phyloP scores from a whole-genome alignment of 2,888 invertebrate species.

The Drosophila birchii region DNA sequence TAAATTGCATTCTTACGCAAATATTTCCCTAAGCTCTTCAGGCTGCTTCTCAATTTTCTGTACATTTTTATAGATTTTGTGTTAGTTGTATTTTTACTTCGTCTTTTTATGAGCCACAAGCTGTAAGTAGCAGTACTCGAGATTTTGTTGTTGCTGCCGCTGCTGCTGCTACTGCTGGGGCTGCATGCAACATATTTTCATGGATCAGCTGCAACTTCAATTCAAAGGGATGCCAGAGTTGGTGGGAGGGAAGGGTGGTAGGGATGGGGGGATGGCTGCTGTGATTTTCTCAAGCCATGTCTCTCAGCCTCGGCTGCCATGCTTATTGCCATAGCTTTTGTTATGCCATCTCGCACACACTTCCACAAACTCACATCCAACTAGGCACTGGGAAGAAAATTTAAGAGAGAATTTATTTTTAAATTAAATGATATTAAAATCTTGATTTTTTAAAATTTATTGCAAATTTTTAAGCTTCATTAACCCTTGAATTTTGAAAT shows the following conservation, averaged over 20 bases:
- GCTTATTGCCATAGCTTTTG: slow-evolving; percentile 69
- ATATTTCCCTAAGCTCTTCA: slow-evolving; percentile 16
- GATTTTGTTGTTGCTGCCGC: slow-evolving; percentile 46
- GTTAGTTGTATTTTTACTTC: slow-evolving; percentile 42
- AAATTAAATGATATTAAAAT: too few species aligned
- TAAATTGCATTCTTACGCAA: slow-evolving; percentile 42
- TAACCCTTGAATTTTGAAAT: too few species aligned
- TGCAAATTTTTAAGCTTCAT: too few species aligned
- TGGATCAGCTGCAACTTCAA: slow-evolving; percentile 79
- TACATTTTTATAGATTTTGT: slow-evolving; percentile 45
- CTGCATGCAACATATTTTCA: slow-evolving; percentile 75
- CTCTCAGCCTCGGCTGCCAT: slow-evolving; percentile 44
- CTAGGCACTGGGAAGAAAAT: slow-evolving; percentile 3
- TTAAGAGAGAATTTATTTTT: too few species aligned
- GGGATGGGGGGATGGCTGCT: slow-evolving; percentile 19
- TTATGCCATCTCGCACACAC: slow-evolving; percentile 54
- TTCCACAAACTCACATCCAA: slow-evolving; percentile 43
- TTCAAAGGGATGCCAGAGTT: slow-evolving; percentile 59
- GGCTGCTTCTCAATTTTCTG: slow-evolving; percentile 57
- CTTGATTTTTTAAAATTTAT: too few species aligned
- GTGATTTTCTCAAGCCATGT: slow-evolving; percentile 48
- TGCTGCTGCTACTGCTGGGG: slow-evolving; percentile 38
- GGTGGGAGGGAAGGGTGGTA: slow-evolving; percentile 3
- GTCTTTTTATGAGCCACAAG: slow-evolving; percentile 57
- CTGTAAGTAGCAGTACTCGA: slow-evolving; percentile 64